Evolutionary conservation across 2,888 invertebrate species (phyloP), one percentile per base, ranked within the genome.

Genomic region (Tribolium freemani): DNA sequence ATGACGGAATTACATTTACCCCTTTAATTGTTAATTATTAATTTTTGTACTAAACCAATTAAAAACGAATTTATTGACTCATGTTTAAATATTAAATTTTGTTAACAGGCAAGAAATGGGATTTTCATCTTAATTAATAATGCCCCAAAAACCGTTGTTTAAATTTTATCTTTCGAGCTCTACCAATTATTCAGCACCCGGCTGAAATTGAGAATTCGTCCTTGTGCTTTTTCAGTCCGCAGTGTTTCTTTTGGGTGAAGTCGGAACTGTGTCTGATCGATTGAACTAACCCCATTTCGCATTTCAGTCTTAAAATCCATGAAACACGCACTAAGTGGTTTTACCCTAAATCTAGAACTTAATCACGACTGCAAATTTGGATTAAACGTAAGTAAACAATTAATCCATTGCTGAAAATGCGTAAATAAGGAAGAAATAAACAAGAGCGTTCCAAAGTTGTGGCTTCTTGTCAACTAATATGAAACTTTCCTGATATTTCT

Each of bases 281-380:
- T 66, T 66, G 66, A 46, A 66, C 56, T 66, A 66, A 66, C 66
- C 64, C 54, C 64, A 54, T 66, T 66, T 66, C 66, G 46, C 46
- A 46, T 53, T 53, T 44, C 53, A 38, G 45, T 21, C 45, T 38
- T 46, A 54, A 67, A 67, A 67, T 68, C 68, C 51, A 67, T 46
- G 44, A 67, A 67, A 56, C 66, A 67, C 56, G 58, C 68, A 68
- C 50, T 57, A 66, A 66, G 66, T 54, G 44, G 46, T 45, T 66
- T 64, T 38, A 26, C 51, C 44, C 4, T 10, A 30, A 56, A 46
- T 45, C 45, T 56, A 30, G 46, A n/a, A 38, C 44, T 44, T 60
- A 53, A 54, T 44, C 54, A 66, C 16, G 16, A 16, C 16, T 16
- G 16, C 16, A 16, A 16, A 16, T 2, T 16, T 16, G 16, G 1